Conservation (phyloP, 2,888 invertebrate species). For the Heliconius ethilla region DNA sequence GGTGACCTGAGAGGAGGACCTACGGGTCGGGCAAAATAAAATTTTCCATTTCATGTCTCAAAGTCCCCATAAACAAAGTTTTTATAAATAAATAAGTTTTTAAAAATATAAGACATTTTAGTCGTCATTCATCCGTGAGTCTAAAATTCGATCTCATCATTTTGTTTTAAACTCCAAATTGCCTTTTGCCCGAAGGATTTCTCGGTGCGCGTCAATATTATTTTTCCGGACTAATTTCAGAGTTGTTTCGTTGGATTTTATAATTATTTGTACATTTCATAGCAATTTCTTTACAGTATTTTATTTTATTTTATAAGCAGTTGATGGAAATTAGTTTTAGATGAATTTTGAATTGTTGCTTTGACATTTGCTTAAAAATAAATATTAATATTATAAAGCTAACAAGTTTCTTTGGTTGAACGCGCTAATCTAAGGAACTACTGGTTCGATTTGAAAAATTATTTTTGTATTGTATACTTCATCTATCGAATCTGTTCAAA, state of each 20-base stretch:
- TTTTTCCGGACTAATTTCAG: slow-evolving; percentile 29
- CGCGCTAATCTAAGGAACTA: too few relatives aligned
- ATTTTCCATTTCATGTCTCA: too few relatives aligned
- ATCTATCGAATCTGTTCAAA: too few relatives aligned
- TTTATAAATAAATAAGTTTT: too few relatives aligned
- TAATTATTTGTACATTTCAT: slow-evolving; percentile 32
- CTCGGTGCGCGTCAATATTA: slow-evolving; percentile 35
- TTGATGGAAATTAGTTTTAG: not conserved
- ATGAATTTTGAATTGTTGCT: not conserved
- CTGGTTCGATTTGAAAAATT: too few relatives aligned
- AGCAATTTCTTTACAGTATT: slow-evolving; percentile 9
- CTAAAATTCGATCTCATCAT: slow-evolving; percentile 31
- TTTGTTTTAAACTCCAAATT: slow-evolving; percentile 35
- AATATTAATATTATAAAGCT: too few relatives aligned
- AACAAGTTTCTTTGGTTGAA: too few relatives aligned
- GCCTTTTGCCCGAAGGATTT: slow-evolving; percentile 29
- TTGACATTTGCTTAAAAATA: not conserved
- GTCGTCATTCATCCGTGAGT: not conserved
- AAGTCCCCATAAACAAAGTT: too few relatives aligned
- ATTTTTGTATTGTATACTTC: too few relatives aligned
- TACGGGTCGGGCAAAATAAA: too few relatives aligned
- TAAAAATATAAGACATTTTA: not conserved
- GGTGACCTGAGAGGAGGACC: too few relatives aligned
- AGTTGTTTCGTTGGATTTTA: slow-evolving; percentile 27
- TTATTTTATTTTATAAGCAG: not conserved